Percentiles rank a stretch among this genome's conserved stretches.
These are phyloP conservation scores for Semicossyphus pulcher DNA, from an alignment of 2,113 vertebrate species.

Conservation along the genomic window DNA sequence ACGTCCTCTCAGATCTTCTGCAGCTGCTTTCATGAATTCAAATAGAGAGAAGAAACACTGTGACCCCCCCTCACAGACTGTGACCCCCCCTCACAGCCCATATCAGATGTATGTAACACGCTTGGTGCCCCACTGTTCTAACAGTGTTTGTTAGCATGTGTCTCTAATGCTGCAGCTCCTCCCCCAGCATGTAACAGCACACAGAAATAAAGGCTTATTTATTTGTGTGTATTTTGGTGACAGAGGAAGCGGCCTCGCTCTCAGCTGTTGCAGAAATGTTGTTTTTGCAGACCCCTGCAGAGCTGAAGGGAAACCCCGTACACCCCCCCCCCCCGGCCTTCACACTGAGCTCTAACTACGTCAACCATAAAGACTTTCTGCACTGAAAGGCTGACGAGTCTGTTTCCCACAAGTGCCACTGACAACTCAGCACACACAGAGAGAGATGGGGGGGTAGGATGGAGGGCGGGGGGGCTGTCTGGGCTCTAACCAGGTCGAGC, in stretches of 20 bases:
- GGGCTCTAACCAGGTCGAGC: conserved; percentile 62
- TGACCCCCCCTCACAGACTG: no score
- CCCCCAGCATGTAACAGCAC: background rate
- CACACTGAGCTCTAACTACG: conserved; percentile 22
- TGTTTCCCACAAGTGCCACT: conserved; percentile 72
- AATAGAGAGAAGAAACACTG: no score
- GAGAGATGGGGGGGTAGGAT: conserved; percentile 23
- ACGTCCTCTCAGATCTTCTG: background rate
- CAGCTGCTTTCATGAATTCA: background rate
- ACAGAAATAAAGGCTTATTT: no score
- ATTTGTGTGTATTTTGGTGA: no score
- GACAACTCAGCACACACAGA: conserved; percentile 34
- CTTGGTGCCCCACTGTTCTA: no score
- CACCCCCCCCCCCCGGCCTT: background rate
- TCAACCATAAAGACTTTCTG: conserved; percentile 49
- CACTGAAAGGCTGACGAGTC: conserved; percentile 26
- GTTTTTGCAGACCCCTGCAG: conserved; percentile 22
- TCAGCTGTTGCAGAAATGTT: conserved; percentile 8
- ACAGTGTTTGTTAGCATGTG: no score
- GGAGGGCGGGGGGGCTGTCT: conserved; percentile 50
- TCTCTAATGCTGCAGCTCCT: no score
- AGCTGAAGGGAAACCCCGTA: conserved; percentile 43
- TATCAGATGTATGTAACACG: no score
- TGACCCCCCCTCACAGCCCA: no score
- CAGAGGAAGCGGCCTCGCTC: no score